phyloP scores from a whole-genome alignment of 2,888 invertebrate species.

The Xylophagus ater region DNA sequence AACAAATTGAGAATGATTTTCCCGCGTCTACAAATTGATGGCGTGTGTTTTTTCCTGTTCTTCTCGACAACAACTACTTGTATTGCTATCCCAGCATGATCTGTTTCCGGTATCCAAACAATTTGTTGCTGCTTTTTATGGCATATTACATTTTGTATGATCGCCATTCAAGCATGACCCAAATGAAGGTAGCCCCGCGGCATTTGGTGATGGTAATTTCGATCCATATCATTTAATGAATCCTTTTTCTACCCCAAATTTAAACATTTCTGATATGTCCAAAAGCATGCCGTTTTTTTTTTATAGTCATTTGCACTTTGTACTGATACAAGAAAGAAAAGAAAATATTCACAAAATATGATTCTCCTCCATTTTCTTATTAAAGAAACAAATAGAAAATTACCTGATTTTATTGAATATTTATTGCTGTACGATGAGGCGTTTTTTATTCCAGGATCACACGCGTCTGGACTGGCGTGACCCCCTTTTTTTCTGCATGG shows the following conservation, averaged over 20 bases:
- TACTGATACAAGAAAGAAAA: no score
- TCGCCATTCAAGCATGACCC: slow-evolving; percentile 88
- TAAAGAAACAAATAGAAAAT: no score
- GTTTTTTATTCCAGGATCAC: no score
- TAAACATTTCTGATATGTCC: not conserved
- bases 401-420: no score
- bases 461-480: no score
- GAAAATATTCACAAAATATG: no score
- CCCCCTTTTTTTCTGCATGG: no score
- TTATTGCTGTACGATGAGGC: no score
- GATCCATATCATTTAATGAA: slow-evolving; percentile 30
- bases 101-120: slow-evolving; percentile 92
- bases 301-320: slow-evolving; percentile 8
- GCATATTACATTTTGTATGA: slow-evolving; percentile 82
- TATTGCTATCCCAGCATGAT: slow-evolving; percentile 96
- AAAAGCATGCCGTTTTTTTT: slow-evolving; percentile 6
- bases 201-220: slow-evolving; percentile 95
- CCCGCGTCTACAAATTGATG: slow-evolving; percentile 62
- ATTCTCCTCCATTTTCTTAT: no score
- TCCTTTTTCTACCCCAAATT: no score
- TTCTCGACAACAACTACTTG: slow-evolving; percentile 60
- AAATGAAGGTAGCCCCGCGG: slow-evolving; percentile 94
- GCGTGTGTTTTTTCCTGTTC: slow-evolving; percentile 50
- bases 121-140: slow-evolving; percentile 62
- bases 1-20: slow-evolving; percentile 67